These are phyloP conservation scores for Zaprionus vittiger DNA, from an alignment of 1,140 invertebrate genomes.

Conservation along the genomic window DNA sequence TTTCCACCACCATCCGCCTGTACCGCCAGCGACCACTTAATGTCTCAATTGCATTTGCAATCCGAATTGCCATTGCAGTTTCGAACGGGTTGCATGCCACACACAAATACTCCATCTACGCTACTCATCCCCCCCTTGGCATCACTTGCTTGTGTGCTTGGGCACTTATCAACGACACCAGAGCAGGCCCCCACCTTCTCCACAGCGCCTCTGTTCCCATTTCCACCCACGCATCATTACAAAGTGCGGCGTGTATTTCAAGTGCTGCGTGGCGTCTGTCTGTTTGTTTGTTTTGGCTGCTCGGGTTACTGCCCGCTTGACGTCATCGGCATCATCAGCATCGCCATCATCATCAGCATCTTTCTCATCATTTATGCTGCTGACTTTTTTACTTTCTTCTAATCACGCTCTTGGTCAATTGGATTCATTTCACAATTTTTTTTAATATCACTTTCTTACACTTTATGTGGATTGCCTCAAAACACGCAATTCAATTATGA, in stretches of 20 bases:
- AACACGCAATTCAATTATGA: constrained; percentile 44
- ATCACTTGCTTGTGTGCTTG: constrained; percentile 15
- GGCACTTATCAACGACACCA: constrained; percentile 65
- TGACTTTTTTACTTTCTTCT: constrained; percentile 38
- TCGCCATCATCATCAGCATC: constrained; percentile 3
- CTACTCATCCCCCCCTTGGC: neutral
- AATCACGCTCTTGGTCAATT: constrained; percentile 58
- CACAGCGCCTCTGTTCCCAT: neutral
- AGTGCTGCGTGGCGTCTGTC: constrained; percentile 69
- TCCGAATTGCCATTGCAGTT: constrained; percentile 65
- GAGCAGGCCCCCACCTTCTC: neutral
- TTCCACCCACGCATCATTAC: constrained; percentile 33
- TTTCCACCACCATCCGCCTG: neutral
- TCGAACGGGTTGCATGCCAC: constrained; percentile 54
- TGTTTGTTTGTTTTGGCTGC: constrained; percentile 56
- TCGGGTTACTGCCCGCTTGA: constrained; percentile 44
- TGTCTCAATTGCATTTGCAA: constrained; percentile 77
- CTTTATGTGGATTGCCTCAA: neutral
- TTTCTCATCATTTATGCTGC: constrained; percentile 29
- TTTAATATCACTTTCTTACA: constrained; percentile 22
- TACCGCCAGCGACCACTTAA: constrained; percentile 56
- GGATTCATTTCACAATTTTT: constrained; percentile 22
- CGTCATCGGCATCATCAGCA: constrained; percentile 34
- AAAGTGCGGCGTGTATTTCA: constrained; percentile 61
- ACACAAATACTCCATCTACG: constrained; percentile 16